Evolutionary conservation across 2,888 invertebrate genomes (phyloP), one percentile per base, ranked within the genome.

Genomic region (Trichopoda pennipes): DNA sequence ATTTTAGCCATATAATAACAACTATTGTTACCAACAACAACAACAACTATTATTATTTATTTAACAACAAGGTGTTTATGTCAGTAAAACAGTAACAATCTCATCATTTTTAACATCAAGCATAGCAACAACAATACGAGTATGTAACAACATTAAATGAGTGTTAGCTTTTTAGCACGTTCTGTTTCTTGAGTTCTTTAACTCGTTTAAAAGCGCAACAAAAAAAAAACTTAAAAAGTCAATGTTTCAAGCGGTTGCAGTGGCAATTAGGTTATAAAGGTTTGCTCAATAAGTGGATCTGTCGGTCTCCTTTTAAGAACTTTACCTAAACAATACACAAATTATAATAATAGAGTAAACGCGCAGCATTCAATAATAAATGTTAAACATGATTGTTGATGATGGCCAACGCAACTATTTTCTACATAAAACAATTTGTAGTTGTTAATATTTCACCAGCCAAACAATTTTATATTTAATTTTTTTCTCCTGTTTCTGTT

Each of bases 21-120:
- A 68, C 51, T 42, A n/a, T 9, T 75, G 58, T 44, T 51, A 51
- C 7, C 66, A 75, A 12, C 66, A 74, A 17, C 28, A 53, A 12
- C 66, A 49, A 49, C 1, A 38, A 58, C 53, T 69, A 69, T 76
- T 68, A 76, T 76, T 76, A 76, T 69, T 76, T 61, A 58, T 69
- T 44, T 17, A 72, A 21, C 76, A 72, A 76, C 80, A 81, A 81
- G 80, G 80, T 76, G 80, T 76, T 81, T 81, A 80, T 75, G 70
- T 44, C 58, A 66, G 17, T 70, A 68, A 58, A 75, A 58, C 64
- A 49, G 19, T 38, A 56, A 23, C 53, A 63, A 35, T 63, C 55
- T 17, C 56, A 14, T 49, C 74, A 28, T 17, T 63, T 56, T 1
- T 19, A 58, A n/a, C 35, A 56, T 21, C 56, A 42, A 17, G 42